A percentile compares a stretch with the other conserved stretches of the same genome.
phyloP scores from a whole-genome alignment of 1,140 invertebrate genomes.

The Drosophila micromelanica region DNA sequence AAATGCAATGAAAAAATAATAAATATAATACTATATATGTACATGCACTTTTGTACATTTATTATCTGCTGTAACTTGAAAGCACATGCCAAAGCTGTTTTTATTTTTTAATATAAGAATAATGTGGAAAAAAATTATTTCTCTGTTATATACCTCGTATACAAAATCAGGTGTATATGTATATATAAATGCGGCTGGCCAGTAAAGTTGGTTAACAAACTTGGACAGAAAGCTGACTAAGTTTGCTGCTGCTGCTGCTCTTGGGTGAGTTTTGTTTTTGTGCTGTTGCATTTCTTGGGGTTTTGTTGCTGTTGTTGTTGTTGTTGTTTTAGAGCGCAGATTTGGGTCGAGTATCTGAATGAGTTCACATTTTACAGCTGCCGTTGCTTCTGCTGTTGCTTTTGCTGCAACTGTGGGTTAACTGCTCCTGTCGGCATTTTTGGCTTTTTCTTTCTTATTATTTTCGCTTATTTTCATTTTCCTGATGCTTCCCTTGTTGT shows the following conservation, averaged over 20 bases:
- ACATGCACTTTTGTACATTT: no score
- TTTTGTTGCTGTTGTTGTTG: constrained; percentile 6
- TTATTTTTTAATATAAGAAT: no score
- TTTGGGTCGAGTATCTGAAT: constrained; percentile 59
- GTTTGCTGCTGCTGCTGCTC: constrained; percentile 10
- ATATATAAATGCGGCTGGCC: constrained; percentile 41
- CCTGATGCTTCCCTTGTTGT: constrained; percentile 1
- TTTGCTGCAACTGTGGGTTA: constrained; percentile 18
- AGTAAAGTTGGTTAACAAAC: constrained; percentile 40
- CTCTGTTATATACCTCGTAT: background rate
- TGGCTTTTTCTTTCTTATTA: constrained; percentile 37
- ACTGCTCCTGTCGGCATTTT: constrained; percentile 29
- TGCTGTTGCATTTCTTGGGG: constrained; percentile 67
- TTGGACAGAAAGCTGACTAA: constrained; percentile 36
- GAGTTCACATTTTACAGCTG: constrained; percentile 47
- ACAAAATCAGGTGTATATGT: background rate
- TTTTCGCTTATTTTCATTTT: constrained; percentile 29
- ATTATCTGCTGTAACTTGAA: no score
- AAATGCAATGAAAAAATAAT: no score
- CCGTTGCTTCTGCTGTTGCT: constrained; percentile 1
- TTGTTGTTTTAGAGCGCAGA: constrained; percentile 17
- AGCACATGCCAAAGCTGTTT: no score
- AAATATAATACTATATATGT: no score
- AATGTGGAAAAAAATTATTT: no score
- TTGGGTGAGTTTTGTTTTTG: constrained; percentile 37